Conservation (phyloP, 2,888 invertebrate genomes). For the Odiellus spinosus region DNA sequence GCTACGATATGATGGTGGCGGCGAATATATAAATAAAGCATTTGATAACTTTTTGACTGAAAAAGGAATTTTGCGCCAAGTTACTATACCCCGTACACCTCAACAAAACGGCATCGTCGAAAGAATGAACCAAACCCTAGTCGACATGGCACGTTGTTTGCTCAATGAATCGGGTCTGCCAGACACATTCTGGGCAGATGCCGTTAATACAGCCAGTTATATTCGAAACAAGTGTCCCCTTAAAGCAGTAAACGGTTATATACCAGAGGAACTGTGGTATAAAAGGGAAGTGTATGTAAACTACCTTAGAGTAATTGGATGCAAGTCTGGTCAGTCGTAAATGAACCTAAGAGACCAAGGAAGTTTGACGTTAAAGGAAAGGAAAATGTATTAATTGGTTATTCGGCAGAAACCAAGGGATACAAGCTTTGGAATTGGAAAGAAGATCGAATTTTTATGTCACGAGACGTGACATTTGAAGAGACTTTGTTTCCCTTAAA, state of each 20-base stretch:
- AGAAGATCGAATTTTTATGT: not conserved
- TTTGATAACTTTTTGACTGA: not conserved
- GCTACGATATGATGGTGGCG: not conserved
- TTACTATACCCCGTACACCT: slow-evolving; percentile 1
- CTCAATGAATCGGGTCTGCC: not conserved
- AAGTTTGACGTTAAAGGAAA: slow-evolving; percentile 1
- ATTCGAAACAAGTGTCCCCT: slow-evolving; percentile 4
- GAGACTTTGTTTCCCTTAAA: slow-evolving; percentile 4
- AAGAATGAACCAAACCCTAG: not conserved
- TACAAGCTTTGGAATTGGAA: slow-evolving; percentile 4
- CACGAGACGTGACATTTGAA: slow-evolving; percentile 3
- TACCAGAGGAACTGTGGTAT: slow-evolving; percentile 4
- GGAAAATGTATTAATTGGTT: slow-evolving; percentile 4
- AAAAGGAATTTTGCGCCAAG: not conserved
- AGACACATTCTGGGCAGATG: slow-evolving; percentile 1
- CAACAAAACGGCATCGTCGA: slow-evolving; percentile 3
- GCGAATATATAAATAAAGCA: not conserved
- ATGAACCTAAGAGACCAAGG: not conserved
- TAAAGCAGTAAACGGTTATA: not conserved
- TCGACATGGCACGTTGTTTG: not conserved
- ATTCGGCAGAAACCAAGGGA: slow-evolving; percentile 1
- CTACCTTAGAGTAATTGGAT: slow-evolving; percentile 2
- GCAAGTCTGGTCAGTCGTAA: slow-evolving; percentile 1
- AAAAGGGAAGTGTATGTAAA: not conserved
- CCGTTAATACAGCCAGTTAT: not conserved